Evolutionary conservation across 1,140 invertebrate species (phyloP).

Genomic region (Calephelis nemesis): DNA sequence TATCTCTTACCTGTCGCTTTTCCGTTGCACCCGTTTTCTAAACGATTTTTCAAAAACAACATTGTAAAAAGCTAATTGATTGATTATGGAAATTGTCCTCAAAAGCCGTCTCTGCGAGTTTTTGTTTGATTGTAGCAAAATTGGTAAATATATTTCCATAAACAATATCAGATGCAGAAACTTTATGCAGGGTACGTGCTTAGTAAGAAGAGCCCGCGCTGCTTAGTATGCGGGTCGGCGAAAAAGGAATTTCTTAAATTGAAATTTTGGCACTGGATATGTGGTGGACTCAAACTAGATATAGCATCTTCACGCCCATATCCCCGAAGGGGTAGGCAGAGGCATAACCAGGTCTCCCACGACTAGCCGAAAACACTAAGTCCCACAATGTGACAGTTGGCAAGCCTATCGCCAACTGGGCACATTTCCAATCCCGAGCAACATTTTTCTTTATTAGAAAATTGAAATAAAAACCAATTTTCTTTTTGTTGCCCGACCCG

Average conservation of each 20-base stretch:
- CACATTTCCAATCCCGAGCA: too few relatives aligned
- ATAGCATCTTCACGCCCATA: too few relatives aligned
- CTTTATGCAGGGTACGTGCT: slow-evolving; percentile 1
- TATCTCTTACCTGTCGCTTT: too few relatives aligned
- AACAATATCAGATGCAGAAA: background rate
- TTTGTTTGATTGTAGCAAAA: background rate
- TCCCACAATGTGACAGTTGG: too few relatives aligned
- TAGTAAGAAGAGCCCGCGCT: background rate
- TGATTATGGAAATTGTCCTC: background rate
- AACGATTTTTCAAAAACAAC: background rate
- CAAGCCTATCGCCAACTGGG: too few relatives aligned
- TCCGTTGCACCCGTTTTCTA: too few relatives aligned
- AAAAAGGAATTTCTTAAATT: slow-evolving; percentile 4
- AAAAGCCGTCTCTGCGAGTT: background rate
- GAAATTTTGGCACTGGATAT: slow-evolving; percentile 13
- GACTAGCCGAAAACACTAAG: background rate
- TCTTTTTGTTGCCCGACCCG: too few relatives aligned
- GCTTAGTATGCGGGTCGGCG: background rate
- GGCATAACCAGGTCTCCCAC: background rate
- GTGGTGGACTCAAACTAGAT: background rate
- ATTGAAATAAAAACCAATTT: too few relatives aligned
- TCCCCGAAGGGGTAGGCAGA: too few relatives aligned
- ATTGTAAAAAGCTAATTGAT: background rate
- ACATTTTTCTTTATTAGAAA: too few relatives aligned
- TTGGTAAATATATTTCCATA: background rate